Conservation (phyloP, 2,113 vertebrate species). For the Pygoscelis adeliae region DNA sequence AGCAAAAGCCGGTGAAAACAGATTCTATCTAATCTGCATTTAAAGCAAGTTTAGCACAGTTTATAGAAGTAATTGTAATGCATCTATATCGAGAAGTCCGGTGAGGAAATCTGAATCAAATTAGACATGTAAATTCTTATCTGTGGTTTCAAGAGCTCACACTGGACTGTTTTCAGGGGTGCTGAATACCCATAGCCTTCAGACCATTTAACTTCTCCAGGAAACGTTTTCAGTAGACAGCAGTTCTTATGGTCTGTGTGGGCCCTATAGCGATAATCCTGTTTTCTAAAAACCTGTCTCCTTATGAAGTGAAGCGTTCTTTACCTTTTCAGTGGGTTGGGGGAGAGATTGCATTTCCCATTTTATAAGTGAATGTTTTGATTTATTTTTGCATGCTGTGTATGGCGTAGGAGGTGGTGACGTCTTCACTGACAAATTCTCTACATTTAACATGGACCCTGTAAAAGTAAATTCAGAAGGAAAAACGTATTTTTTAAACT, state of each 20-base stretch:
- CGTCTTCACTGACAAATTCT: neutral
- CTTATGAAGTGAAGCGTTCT: neutral
- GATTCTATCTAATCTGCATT: neutral
- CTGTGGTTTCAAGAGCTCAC: neutral
- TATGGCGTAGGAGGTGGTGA: neutral
- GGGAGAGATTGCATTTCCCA: neutral
- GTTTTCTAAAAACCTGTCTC: neutral
- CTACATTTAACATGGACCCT: neutral
- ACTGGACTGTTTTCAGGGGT: neutral
- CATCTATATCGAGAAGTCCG: neutral
- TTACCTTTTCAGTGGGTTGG: conserved; percentile 50
- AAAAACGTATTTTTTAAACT: neutral
- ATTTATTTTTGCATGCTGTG: neutral
- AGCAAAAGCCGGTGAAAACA: neutral
- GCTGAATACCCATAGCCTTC: neutral
- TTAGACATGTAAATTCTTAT: neutral
- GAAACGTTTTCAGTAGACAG: neutral
- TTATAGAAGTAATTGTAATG: neutral
- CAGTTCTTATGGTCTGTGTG: neutral
- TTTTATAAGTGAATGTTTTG: neutral
- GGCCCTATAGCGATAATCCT: neutral
- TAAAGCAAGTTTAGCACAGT: neutral
- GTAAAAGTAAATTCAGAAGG: conserved; percentile 14
- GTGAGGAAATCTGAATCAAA: neutral
- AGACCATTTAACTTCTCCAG: neutral